Evolutionary conservation across 2,888 invertebrate species (phyloP).

Genomic region (Epinotia ramella): DNA sequence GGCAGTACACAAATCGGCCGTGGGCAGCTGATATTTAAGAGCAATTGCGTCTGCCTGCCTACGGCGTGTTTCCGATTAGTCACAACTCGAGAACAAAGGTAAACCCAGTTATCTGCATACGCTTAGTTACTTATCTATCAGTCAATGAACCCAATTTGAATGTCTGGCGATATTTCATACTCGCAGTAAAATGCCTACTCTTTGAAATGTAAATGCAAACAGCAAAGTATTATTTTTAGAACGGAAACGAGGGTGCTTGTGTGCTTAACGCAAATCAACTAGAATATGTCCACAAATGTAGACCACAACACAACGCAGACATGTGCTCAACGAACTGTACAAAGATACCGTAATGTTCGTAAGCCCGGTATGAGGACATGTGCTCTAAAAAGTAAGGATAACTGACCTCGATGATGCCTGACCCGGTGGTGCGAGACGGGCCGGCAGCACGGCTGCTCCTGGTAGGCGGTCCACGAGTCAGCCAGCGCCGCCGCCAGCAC

Average conservation of each 20-base stretch:
- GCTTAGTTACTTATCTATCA: conserved; percentile 37
- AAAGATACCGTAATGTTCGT: background rate
- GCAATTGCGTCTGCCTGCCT: conserved; percentile 38
- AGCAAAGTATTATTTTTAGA: background rate
- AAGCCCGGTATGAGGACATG: background rate
- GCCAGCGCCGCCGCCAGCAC: conserved; percentile 81
- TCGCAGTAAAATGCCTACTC: background rate
- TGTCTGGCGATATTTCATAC: conserved; percentile 13
- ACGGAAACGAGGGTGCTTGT: background rate
- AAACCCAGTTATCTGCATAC: conserved; percentile 40
- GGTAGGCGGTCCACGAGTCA: conserved; percentile 88
- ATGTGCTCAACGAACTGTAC: background rate
- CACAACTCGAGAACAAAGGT: conserved; percentile 44
- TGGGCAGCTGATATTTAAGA: conserved; percentile 32
- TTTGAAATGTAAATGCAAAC: background rate
- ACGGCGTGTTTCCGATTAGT: conserved; percentile 40
- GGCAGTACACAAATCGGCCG: conserved; percentile 4
- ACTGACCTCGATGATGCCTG: conserved; percentile 87
- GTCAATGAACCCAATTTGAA: conserved; percentile 34
- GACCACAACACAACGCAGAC: background rate
- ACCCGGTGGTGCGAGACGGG: conserved; percentile 85
- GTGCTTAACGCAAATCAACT: background rate
- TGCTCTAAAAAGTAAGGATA: conserved; percentile 42
- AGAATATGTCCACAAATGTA: background rate
- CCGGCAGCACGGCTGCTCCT: conserved; percentile 88